Evolutionary conservation across 1,140 invertebrate species (phyloP).

Genomic region (Drosophila neocordata): DNA sequence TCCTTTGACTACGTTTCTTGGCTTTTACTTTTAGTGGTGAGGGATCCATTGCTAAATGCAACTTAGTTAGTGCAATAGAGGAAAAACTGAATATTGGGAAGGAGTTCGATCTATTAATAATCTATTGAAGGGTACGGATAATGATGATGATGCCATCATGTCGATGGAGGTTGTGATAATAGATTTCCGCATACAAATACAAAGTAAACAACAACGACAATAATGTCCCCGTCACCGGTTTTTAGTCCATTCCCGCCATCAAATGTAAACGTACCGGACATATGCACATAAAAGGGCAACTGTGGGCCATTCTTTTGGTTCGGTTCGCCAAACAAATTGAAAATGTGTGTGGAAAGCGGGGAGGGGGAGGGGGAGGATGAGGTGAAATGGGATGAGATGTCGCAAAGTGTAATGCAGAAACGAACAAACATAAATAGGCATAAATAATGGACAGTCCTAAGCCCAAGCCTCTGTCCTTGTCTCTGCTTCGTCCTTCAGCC

Average conservation of each 20-base stretch:
- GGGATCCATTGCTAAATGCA: neutral
- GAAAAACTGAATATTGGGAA: neutral
- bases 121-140: neutral
- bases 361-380: neutral
- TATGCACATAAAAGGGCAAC: constrained; percentile 30
- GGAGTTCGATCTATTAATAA: neutral
- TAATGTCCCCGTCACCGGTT: constrained; percentile 2
- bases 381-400: constrained; percentile 3
- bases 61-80: neutral
- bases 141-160: neutral
- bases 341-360: too few relatives aligned
- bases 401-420: constrained; percentile 51
- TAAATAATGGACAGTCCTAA: constrained; percentile 58
- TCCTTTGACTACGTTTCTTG: neutral
- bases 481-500: neutral
- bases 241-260: neutral
- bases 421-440: constrained; percentile 57
- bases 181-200: neutral
- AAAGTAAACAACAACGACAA: constrained; percentile 5
- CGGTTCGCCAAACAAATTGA: constrained; percentile 17
- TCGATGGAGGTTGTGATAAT: neutral
- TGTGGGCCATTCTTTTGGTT: constrained; percentile 21
- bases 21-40: neutral
- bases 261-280: constrained; percentile 16
- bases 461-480: neutral